Evolutionary conservation across 1,140 invertebrate species (phyloP), one percentile per base, ranked within the genome.

Genomic region (Grapholita molesta): DNA sequence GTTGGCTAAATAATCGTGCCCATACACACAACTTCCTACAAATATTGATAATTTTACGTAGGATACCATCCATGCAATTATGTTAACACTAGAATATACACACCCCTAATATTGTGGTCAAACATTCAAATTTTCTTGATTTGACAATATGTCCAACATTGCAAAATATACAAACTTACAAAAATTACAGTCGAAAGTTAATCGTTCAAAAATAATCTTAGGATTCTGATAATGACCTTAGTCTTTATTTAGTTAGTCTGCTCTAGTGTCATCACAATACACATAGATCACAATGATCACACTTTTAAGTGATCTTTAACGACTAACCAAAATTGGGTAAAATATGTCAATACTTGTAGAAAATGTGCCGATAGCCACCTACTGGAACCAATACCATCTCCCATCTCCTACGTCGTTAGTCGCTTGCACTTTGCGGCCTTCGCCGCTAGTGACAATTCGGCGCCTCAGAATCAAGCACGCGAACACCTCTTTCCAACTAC

Each of bases 1-100:
- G 24, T 21, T 61, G 55, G 55, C 55, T 61, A 30, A 61, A 25
- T 61, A 61, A 28, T 28, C 24, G 55, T 61, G 55, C 12, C 55
- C 55, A 15, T 61, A 28, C 42, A 48, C 42, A 48, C 18, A 18
- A n/a, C 42, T 48, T 48, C 5, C 42, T 48, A 48, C 42, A 48
- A 48, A 18, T 48, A 15, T 48, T 48, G 42, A 48, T 48, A 48
- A 21, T 21, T 48, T 48, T 48, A 21, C 18, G 18, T 18, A 8
- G 21, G 42, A 7, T 7, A 18, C 42, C 42, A 48, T n/a, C 12
- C 35, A 9, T 48, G 18, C 15, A 48, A 18, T 21, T 48, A 21
- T 21, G 42, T 9, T 21, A n/a, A 48, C 18, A 48, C 42, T 48
- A 48, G 18, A 48, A 48, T 38, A 38, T 3, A 38, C 35, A 15